phyloP scores from a whole-genome alignment of 2,888 invertebrate species.

The Marasmarcha lunaedactyla region DNA sequence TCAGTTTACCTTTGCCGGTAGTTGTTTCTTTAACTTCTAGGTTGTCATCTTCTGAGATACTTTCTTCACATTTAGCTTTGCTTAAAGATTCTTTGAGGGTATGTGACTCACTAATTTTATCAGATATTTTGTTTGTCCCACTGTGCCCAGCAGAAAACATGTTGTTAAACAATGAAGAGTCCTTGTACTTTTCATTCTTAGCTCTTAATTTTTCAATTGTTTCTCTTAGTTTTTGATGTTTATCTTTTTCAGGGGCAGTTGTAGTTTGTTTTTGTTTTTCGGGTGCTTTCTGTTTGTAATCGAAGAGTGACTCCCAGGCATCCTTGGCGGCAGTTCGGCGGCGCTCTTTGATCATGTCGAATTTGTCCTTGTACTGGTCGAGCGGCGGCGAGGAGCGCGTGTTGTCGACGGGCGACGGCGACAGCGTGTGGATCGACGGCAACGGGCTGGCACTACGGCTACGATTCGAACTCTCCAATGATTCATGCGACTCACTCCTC shows the following conservation, averaged over 20 bases:
- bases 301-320: slow-evolving; percentile 57
- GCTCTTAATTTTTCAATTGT: slow-evolving; percentile 76
- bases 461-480: slow-evolving; percentile 49
- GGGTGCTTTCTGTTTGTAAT: slow-evolving; percentile 48
- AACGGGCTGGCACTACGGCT: slow-evolving; percentile 57
- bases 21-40: slow-evolving; percentile 25
- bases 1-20: slow-evolving; percentile 27
- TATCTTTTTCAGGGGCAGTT: slow-evolving; percentile 50
- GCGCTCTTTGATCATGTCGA: slow-evolving; percentile 73
- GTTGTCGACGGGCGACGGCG: slow-evolving; percentile 39
- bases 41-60: slow-evolving; percentile 23
- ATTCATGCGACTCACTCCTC: slow-evolving; percentile 35
- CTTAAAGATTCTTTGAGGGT: slow-evolving; percentile 25
- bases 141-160: slow-evolving; percentile 35
- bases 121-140: slow-evolving; percentile 26
- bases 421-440: slow-evolving; percentile 54
- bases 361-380: slow-evolving; percentile 69
- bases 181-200: slow-evolving; percentile 69
- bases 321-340: slow-evolving; percentile 63
- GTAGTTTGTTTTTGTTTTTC: slow-evolving; percentile 48
- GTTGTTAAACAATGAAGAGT: slow-evolving; percentile 37
- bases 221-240: slow-evolving; percentile 61
- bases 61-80: slow-evolving; percentile 22
- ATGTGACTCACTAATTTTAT: slow-evolving; percentile 20
- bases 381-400: slow-evolving; percentile 17